Percentiles rank a stretch among this genome's conserved stretches.
phyloP scores from a whole-genome alignment of 1,140 invertebrate genomes.

The Bombus haemorrhoidalis region DNA sequence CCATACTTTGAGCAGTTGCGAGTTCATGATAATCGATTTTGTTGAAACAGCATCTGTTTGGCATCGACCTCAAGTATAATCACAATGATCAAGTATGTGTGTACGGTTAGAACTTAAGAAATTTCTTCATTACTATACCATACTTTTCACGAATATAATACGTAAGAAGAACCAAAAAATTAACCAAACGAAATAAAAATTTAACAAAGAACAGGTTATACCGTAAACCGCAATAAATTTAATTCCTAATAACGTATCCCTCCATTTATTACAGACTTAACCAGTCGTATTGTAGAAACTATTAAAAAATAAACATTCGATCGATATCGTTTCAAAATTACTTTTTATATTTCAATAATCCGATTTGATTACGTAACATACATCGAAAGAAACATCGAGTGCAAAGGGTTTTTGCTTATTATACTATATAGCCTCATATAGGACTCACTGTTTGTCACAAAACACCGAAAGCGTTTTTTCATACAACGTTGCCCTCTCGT shows the following conservation, averaged over 20 bases:
- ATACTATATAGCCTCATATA: conserved; percentile 49
- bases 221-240: not conserved
- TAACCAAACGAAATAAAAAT: not conserved
- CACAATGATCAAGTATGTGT: not conserved
- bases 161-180: not conserved
- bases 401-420: conserved; percentile 44
- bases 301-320: conserved; percentile 8
- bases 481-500: conserved; percentile 27
- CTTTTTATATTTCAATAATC: conserved; percentile 47
- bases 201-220: not conserved
- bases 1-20: not conserved
- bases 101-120: not conserved
- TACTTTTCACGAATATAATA: not conserved
- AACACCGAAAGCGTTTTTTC: conserved; percentile 48
- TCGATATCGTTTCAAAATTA: conserved; percentile 37
- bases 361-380: conserved; percentile 43
- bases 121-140: not conserved
- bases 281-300: not conserved
- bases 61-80: conserved; percentile 9
- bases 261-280: not conserved
- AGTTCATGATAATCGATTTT: not conserved
- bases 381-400: conserved; percentile 50
- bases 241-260: not conserved
- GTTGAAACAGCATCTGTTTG: not conserved
- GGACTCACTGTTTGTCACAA: conserved; percentile 42